Evolutionary conservation across 2,797 vertebrate species (phyloP), one percentile per base, ranked within the genome.

Genomic region (Odontamblyopus rebecca): DNA sequence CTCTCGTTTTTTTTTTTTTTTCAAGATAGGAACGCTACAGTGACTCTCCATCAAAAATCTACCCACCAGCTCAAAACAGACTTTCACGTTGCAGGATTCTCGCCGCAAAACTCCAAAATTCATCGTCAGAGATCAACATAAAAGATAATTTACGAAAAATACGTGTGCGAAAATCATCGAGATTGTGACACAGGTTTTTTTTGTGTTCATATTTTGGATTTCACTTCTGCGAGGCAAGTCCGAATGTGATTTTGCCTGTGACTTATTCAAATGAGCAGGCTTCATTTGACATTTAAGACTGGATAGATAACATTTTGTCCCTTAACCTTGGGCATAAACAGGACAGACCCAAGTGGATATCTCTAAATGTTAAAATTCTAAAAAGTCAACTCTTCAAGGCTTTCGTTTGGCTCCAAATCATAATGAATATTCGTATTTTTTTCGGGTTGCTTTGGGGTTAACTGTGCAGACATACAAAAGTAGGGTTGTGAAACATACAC

Each of bases 21-120:
- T 44, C 13, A 16, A 48, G 44, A 87, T 87, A 88, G 75, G 82
- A 78, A 88, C 57, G 85, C 67, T 73, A 82, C 83, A 71, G 48
- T 71, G 85, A 72, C 81, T 84, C 82, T 84, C 83, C 83, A 81
- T 88, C 82, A 85, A 77, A 85, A 79, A 83, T 85, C 84, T 80
- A 74, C 82, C 74, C 77, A 30, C 79, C 77, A 80, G 85, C 67
- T 30, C 67, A 38, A 68, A 50, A 50, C 65, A 48, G 81, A 77
- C 76, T 78, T 44, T 2, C 71, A 65, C 72, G 81, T 71, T 56
- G 69, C 63, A 19, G 68, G 54, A 32, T 44, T 29, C 62, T 16
- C 59, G 7, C 38, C 27, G 56, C 60, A 19, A 7, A 29, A 51
- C 44, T 48, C 44, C 15, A 15, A 48, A 48, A 48, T 48, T 15